A percentile compares a stretch with the other conserved stretches of the same genome.
Evolutionary conservation across 2,888 invertebrate species (phyloP).

Genomic region (Protonemura montana): DNA sequence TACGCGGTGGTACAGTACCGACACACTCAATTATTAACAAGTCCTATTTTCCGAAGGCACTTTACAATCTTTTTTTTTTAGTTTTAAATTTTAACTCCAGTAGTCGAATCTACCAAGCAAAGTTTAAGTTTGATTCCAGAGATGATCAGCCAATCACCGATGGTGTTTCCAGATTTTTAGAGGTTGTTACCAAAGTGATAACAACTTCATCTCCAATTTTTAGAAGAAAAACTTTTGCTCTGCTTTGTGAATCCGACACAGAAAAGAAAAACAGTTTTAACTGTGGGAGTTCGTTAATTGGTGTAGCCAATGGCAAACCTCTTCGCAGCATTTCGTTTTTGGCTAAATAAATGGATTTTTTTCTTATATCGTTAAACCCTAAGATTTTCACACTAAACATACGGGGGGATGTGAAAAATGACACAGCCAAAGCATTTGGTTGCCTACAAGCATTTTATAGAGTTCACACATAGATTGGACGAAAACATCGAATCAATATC

Average conservation of each 20-base stretch:
- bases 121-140: too few relatives aligned
- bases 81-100: neutral
- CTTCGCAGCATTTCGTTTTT: neutral
- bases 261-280: neutral
- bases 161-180: too few relatives aligned
- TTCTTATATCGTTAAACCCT: neutral
- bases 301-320: neutral
- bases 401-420: slow-evolving; percentile 21
- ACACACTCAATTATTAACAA: neutral
- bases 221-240: too few relatives aligned
- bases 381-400: neutral
- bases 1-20: neutral
- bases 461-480: slow-evolving; percentile 34
- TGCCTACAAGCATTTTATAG: slow-evolving; percentile 42
- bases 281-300: neutral
- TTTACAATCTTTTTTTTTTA: neutral
- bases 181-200: too few relatives aligned
- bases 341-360: neutral
- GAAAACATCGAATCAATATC: slow-evolving; percentile 32
- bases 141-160: too few relatives aligned
- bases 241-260: too few relatives aligned
- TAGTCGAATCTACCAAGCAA: too few relatives aligned
- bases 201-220: too few relatives aligned
- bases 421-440: slow-evolving; percentile 42
- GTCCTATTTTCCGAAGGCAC: neutral